Percentiles rank a stretch among this genome's conserved stretches.
Evolutionary conservation across 2,113 vertebrate species (phyloP).

Genomic region (Sus scrofa): T2T-Sscrofa CM000816.6:105176501-105177000

Average conservation of each 20-base stretch:
- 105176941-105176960: slow-evolving; percentile 3
- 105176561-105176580: neutral
- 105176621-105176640: neutral
- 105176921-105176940: neutral
- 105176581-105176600: neutral
- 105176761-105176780: neutral
- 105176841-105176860: neutral
- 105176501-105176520: neutral
- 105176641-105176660: neutral
- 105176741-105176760: neutral
- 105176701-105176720: neutral
- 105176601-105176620: too few relatives aligned
- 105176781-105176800: neutral
- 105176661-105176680: neutral
- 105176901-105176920: slow-evolving; percentile 20
- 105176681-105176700: neutral
- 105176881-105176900: neutral
- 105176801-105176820: neutral
- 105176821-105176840: neutral
- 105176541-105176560: neutral
- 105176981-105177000: neutral
- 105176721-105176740: neutral
- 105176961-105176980: neutral
- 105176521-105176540: neutral
- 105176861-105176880: neutral